Evolutionary conservation across 2,113 vertebrate species (phyloP).

Genomic region (Sylvicapra grimmia): DNA sequence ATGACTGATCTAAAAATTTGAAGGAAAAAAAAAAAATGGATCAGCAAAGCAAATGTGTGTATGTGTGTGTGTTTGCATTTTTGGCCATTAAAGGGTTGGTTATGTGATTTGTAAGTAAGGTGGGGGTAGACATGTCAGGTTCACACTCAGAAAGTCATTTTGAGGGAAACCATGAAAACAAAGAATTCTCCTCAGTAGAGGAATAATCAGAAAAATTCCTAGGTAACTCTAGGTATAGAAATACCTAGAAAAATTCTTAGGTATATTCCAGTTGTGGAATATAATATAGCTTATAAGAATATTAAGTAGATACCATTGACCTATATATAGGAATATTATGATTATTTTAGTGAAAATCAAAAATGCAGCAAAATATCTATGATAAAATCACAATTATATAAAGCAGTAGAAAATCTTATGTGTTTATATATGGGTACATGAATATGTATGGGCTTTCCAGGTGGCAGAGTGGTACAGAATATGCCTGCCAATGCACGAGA

Average conservation of each 20-base stretch:
- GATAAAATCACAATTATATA: neutral
- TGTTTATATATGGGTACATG: neutral
- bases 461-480: neutral
- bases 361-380: neutral
- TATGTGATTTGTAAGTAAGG: neutral
- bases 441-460: neutral
- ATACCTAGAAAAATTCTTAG: neutral
- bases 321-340: neutral
- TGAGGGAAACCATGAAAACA: neutral
- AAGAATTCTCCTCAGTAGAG: neutral
- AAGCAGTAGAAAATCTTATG: neutral
- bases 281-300: neutral
- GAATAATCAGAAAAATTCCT: neutral
- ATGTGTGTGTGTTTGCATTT: neutral
- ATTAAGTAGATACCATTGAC: neutral
- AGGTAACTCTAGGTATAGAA: neutral
- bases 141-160: neutral
- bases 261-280: neutral
- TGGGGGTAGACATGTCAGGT: neutral
- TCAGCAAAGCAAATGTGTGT: neutral
- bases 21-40: neutral
- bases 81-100: neutral
- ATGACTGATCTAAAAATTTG: neutral
- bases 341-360: neutral
- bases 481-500: neutral